Conservation (phyloP, 2,888 invertebrate genomes). For the Eumerus sabulonum region DNA sequence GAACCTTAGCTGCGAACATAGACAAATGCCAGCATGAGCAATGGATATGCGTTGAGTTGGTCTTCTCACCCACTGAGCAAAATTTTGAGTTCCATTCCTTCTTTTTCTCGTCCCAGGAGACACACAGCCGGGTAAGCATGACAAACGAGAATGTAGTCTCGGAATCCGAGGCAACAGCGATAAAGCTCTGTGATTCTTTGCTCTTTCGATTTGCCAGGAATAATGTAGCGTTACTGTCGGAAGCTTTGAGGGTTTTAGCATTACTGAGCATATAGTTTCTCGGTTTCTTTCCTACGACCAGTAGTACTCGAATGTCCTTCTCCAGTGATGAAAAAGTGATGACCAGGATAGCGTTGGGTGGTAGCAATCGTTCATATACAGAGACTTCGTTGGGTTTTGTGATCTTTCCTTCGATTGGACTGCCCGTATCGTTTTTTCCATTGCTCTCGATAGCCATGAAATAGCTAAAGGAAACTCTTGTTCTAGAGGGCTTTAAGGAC, state of each 20-base stretch:
- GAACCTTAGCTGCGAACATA: slow-evolving; percentile 64
- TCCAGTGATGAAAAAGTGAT: slow-evolving; percentile 55
- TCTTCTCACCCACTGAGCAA: slow-evolving; percentile 61
- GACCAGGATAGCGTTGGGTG: slow-evolving; percentile 64
- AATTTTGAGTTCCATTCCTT: slow-evolving; percentile 63
- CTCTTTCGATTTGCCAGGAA: slow-evolving; percentile 18
- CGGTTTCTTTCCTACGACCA: slow-evolving; percentile 58
- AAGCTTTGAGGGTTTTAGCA: neutral
- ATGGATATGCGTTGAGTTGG: slow-evolving; percentile 33
- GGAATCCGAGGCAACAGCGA: slow-evolving; percentile 53
- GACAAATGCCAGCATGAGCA: slow-evolving; percentile 71
- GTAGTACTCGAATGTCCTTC: slow-evolving; percentile 57
- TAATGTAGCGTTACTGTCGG: neutral
- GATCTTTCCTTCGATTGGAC: slow-evolving; percentile 46
- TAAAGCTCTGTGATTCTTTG: slow-evolving; percentile 22
- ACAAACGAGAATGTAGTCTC: slow-evolving; percentile 55
- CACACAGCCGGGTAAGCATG: slow-evolving; percentile 52
- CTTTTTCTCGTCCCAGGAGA: slow-evolving; percentile 59
- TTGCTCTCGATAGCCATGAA: slow-evolving; percentile 32
- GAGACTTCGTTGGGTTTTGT: slow-evolving; percentile 66
- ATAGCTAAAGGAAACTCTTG: slow-evolving; percentile 45
- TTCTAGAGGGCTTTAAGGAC: neutral
- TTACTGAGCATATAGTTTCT: slow-evolving; percentile 62
- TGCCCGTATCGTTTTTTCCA: neutral
- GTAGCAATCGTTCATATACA: slow-evolving; percentile 64